These are phyloP conservation scores for Sicus ferrugineus DNA, from an alignment of 2,888 invertebrate genomes.

Conservation along the genomic window DNA sequence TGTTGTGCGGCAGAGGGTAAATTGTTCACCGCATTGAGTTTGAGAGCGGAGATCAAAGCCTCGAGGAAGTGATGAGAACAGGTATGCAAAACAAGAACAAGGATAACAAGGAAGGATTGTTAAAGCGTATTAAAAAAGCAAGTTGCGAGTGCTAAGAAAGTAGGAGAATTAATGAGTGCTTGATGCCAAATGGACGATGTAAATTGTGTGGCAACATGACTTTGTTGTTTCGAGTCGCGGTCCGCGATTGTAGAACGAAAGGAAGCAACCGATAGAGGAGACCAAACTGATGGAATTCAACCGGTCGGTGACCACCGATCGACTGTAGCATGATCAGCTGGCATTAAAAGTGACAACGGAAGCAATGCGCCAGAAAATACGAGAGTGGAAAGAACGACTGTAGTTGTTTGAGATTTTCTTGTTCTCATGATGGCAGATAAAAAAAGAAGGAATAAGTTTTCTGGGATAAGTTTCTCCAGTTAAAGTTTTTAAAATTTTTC, in stretches of 20 bases:
- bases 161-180: conserved; percentile 33
- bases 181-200: conserved; percentile 36
- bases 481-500: too few relatives aligned
- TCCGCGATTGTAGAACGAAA: not conserved
- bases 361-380: not conserved
- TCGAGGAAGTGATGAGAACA: conserved; percentile 10
- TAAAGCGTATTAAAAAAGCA: not conserved
- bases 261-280: not conserved
- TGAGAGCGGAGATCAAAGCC: not conserved
- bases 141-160: not conserved
- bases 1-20: conserved; percentile 1
- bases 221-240: conserved; percentile 7
- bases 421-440: too few relatives aligned
- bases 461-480: too few relatives aligned
- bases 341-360: not conserved
- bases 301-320: not conserved
- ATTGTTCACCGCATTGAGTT: not conserved
- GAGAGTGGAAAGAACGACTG: too few relatives aligned
- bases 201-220: conserved; percentile 39
- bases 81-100: not conserved
- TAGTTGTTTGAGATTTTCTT: too few relatives aligned
- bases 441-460: too few relatives aligned
- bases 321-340: conserved; percentile 9
- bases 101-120: not conserved
- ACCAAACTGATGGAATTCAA: not conserved